A percentile compares a stretch with the other conserved stretches of the same genome.
These are phyloP conservation scores for Lumbricus terrestris DNA, from an alignment of 2,888 invertebrate genomes.

Conservation along the genomic window DNA sequence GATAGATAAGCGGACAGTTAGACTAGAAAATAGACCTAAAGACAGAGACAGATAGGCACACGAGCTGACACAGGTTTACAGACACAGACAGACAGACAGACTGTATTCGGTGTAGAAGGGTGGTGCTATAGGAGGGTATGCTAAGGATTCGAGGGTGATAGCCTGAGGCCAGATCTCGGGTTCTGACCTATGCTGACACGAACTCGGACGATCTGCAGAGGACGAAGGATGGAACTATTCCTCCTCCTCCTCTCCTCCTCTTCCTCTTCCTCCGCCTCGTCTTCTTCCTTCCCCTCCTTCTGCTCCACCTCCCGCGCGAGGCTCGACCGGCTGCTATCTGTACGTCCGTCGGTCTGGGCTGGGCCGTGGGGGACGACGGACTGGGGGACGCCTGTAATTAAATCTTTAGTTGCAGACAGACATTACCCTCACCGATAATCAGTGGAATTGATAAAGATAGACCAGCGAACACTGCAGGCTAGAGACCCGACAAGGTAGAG, in stretches of 20 bases:
- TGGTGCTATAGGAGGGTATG: not conserved
- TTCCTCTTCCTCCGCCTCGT: too few species aligned
- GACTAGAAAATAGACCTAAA: not conserved
- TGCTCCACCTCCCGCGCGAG: too few species aligned
- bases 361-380: not conserved
- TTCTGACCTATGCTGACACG: not conserved
- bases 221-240: not conserved
- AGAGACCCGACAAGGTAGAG: conserved; percentile 18
- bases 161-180: not conserved
- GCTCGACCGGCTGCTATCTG: not conserved
- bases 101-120: not conserved
- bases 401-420: conserved; percentile 16
- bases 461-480: not conserved
- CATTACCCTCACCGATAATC: not conserved
- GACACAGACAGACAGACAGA: not conserved
- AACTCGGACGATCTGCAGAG: not conserved
- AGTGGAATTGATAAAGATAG: conserved; percentile 9
- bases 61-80: conserved; percentile 13
- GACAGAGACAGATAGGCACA: not conserved
- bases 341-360: not conserved
- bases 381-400: conserved; percentile 13
- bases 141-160: not conserved
- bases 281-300: too few species aligned
- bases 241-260: too few species aligned
- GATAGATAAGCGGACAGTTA: not conserved